These are phyloP conservation scores for Lasioglossum calceatum DNA, from an alignment of 2,888 invertebrate genomes.

Conservation along the genomic window DNA sequence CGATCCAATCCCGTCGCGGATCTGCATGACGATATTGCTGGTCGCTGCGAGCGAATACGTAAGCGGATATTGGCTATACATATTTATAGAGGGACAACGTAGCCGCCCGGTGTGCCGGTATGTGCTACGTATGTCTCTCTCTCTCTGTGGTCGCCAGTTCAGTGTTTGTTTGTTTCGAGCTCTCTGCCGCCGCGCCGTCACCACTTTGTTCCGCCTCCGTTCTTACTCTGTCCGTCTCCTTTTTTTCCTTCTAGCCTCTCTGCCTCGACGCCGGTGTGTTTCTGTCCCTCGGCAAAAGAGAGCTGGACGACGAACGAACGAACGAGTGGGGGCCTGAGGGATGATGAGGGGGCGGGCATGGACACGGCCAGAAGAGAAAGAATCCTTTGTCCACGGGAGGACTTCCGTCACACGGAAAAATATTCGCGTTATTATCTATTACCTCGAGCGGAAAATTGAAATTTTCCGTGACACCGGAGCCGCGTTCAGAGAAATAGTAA, in stretches of 20 bases:
- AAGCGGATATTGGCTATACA: constrained; percentile 81
- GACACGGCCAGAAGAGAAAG: constrained; percentile 33
- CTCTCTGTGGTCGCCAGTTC: constrained; percentile 48
- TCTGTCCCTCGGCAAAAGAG: constrained; percentile 22
- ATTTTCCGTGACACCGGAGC: constrained; percentile 64
- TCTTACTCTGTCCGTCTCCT: constrained; percentile 23
- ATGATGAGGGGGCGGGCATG: not conserved
- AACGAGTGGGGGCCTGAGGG: not conserved
- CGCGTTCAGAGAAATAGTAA: constrained; percentile 60
- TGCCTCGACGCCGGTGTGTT: constrained; percentile 9
- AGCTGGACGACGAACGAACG: constrained; percentile 20
- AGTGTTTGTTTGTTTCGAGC: constrained; percentile 63
- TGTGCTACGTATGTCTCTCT: not conserved
- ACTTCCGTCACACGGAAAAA: constrained; percentile 70
- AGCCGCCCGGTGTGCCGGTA: not conserved
- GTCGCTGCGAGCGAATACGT: constrained; percentile 73
- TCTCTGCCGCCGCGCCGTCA: constrained; percentile 47
- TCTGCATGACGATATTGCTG: constrained; percentile 76
- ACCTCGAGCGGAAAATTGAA: constrained; percentile 71
- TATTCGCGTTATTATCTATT: constrained; percentile 73
- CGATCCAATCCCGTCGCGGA: constrained; percentile 51
- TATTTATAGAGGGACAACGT: constrained; percentile 75
- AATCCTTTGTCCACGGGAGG: constrained; percentile 68
- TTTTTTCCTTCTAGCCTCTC: constrained; percentile 17
- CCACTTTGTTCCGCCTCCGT: constrained; percentile 54